These are phyloP conservation scores for Oreochromis aureus DNA, from an alignment of 2,113 vertebrate species.

Conservation along the genomic window DNA sequence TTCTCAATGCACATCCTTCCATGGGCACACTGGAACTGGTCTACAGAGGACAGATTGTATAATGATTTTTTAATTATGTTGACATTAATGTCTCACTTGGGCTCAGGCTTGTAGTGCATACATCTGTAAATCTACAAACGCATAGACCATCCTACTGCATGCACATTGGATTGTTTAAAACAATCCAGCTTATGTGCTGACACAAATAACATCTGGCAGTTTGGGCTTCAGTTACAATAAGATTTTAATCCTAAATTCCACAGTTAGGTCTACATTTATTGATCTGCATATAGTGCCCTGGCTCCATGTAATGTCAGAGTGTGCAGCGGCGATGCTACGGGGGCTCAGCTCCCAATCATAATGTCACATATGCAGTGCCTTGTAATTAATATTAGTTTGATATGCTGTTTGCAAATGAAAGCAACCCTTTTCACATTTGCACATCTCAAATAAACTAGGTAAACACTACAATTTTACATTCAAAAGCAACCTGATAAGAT, in stretches of 20 bases:
- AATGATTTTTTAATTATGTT: background rate
- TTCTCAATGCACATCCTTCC: conserved; percentile 68
- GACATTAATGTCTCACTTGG: background rate
- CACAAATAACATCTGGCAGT: background rate
- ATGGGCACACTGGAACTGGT: conserved; percentile 77
- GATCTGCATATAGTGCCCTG: background rate
- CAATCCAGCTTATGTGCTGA: background rate
- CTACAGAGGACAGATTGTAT: conserved; percentile 31
- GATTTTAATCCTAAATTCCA: background rate
- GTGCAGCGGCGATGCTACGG: background rate
- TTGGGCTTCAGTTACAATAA: background rate
- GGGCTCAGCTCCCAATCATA: background rate
- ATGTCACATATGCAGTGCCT: background rate
- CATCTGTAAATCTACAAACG: background rate
- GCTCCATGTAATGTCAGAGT: background rate
- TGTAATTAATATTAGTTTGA: background rate
- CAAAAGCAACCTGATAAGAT: background rate
- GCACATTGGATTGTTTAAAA: background rate
- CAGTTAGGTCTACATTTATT: background rate
- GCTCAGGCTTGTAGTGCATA: background rate
- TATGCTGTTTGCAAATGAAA: background rate
- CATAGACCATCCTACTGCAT: background rate
- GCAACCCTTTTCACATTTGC: background rate
- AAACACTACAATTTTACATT: background rate
- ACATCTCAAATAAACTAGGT: background rate